Evolutionary conservation across 2,797 vertebrate genomes (phyloP), one percentile per base, ranked within the genome.

Genomic region (Threskiornis aethiopicus): DNA sequence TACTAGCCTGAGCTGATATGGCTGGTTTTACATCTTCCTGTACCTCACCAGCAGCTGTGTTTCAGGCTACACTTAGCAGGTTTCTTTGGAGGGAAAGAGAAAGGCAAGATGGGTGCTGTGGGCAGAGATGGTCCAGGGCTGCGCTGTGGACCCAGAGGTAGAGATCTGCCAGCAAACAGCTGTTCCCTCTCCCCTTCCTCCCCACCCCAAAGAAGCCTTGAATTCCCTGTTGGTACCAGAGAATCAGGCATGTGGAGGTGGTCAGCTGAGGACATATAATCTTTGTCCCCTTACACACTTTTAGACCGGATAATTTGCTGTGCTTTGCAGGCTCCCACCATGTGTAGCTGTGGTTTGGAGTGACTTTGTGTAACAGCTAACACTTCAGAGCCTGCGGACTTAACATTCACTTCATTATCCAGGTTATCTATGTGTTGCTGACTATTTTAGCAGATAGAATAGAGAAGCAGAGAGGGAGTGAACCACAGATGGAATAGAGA

Each of bases 401-500:
- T 42, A 47, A 46, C 2, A 59, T 42, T 31, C 1, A 21, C 33
- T 75, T 81, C 0, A 1, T 80, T 58, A 72, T 39, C 11, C 52
- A 81, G 37, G 16, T 81, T 93, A 49, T 37, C 26, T 87, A 10
- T 52, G 6, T 39, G 19, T 26, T 92, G 67, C 29, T 90, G 42
- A 77, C 7, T 14, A 21, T 62, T 92, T 93, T 65, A 88, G 58
- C 21, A 51, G 47, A 61, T 12, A 64, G 44, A 96, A 87, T 44
- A 89, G 65, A 87, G 90, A 94, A 89, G 78, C 13, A 85, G 58
- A 70, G 61, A 90, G 58, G 22, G 28, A 85, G 11, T 29, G 61
- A 92, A 76, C 70, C 84, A 46, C 46, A 83, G 47, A 89, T 10
- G 14, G 35, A 95, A 94, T 15, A 75, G 54, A 88, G 85, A 95